Evolutionary conservation across 35 echinoderm and acorn worm species (phyloP).

Genomic region (Patiria miniata): DNA sequence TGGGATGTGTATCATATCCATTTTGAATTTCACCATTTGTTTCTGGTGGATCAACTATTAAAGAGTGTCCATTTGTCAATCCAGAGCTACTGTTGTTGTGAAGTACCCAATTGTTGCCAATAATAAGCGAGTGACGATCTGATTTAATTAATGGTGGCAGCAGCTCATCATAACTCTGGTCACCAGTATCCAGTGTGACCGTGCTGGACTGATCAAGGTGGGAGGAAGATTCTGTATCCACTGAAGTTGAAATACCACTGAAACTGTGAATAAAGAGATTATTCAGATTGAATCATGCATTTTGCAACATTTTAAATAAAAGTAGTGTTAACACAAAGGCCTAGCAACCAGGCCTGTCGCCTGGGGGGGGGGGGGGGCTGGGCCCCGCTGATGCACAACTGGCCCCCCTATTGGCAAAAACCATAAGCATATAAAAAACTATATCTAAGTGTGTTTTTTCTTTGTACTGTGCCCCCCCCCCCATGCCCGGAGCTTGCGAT

Average conservation of each 20-base stretch:
- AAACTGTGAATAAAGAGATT: slow-evolving; percentile 31
- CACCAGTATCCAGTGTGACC: slow-evolving; percentile 55
- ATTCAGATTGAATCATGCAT: no score
- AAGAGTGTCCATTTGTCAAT: slow-evolving; percentile 27
- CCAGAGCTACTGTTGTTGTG: slow-evolving; percentile 26
- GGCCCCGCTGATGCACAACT: no score
- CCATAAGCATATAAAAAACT: no score
- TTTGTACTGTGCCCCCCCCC: no score
- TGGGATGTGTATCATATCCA: slow-evolving; percentile 26
- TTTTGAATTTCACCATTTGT: background rate
- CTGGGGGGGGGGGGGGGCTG: no score
- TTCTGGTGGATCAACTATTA: slow-evolving; percentile 18
- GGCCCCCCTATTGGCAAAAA: no score
- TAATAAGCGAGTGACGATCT: slow-evolving; percentile 39
- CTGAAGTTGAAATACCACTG: slow-evolving; percentile 47
- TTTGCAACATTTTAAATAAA: no score
- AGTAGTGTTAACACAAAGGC: no score
- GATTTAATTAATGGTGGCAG: slow-evolving; percentile 27
- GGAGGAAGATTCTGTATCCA: slow-evolving; percentile 54
- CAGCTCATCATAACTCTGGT: slow-evolving; percentile 64
- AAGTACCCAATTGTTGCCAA: slow-evolving; percentile 56
- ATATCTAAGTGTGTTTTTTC: no score
- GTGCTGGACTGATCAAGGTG: slow-evolving; percentile 37
- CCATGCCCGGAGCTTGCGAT: no score
- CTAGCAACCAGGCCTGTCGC: no score